Percentiles rank a stretch among this genome's conserved stretches.
Evolutionary conservation across 35 echinoderm and acorn worm species (phyloP).

Genomic region (Hemicentrotus pulcherrimus): DNA sequence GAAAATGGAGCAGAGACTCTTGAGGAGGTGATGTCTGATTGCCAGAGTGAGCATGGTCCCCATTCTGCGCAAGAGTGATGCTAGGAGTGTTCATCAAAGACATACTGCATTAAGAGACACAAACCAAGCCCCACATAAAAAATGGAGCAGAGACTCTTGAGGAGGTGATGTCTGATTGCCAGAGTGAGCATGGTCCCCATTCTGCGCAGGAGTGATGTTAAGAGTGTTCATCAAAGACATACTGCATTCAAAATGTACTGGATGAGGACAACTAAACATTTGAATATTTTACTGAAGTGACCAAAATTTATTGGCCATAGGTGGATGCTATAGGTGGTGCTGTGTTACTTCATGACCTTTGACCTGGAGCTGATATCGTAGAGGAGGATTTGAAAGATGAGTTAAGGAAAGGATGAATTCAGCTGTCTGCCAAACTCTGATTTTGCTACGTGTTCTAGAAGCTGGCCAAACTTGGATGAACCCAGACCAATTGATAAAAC

Average conservation of each 20-base stretch:
- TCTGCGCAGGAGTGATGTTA: not conserved
- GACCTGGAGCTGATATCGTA: not conserved
- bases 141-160: not conserved
- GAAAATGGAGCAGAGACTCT: not conserved
- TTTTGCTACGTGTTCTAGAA: not conserved
- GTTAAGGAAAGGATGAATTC: not conserved
- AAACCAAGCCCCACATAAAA: conserved; percentile 38
- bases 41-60: not conserved
- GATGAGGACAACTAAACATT: not conserved
- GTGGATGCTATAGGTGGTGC: not conserved
- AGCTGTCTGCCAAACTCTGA: not conserved
- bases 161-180: not conserved
- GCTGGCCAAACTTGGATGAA: not conserved
- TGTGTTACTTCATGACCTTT: not conserved
- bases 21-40: not conserved
- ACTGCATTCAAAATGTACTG: not conserved
- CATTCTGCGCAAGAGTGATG: not conserved
- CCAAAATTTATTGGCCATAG: not conserved
- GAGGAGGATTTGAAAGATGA: not conserved
- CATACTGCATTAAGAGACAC: not conserved
- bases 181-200: not conserved
- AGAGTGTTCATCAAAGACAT: not conserved
- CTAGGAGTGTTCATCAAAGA: not conserved
- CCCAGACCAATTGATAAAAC: not conserved
- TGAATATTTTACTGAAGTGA: not conserved